Conservation (phyloP, 2,113 vertebrate species). For the Xyliphius kryptos region DNA sequence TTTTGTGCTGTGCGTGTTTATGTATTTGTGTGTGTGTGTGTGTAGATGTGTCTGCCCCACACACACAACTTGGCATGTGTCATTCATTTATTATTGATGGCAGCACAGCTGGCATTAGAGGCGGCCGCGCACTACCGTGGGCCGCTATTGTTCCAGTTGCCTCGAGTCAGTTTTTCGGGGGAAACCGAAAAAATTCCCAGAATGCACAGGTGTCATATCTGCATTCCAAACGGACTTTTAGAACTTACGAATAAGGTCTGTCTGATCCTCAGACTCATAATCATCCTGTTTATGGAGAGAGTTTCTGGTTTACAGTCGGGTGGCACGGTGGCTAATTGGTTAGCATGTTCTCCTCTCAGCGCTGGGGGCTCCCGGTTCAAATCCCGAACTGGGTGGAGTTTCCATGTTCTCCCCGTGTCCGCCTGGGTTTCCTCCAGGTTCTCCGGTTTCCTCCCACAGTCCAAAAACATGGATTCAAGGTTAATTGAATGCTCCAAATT, state of each 20-base stretch:
- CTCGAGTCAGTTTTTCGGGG: not conserved
- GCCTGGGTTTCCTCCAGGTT: too few relatives aligned
- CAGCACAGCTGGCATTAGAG: conserved; percentile 34
- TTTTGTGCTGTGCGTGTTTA: conserved; percentile 25
- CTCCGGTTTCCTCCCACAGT: too few relatives aligned
- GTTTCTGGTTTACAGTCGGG: too few relatives aligned
- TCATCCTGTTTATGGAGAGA: not conserved
- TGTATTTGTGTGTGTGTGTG: conserved; percentile 28
- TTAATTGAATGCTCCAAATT: too few relatives aligned
- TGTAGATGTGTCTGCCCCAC: conserved; percentile 12
- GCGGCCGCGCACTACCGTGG: conserved; percentile 12
- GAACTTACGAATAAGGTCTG: not conserved
- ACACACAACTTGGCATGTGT: conserved; percentile 51
- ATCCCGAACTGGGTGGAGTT: too few relatives aligned
- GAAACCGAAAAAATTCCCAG: not conserved
- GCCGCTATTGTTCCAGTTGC: conserved; percentile 26
- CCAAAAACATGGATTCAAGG: too few relatives aligned
- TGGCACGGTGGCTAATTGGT: too few relatives aligned
- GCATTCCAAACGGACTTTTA: conserved; percentile 37
- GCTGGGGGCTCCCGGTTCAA: too few relatives aligned
- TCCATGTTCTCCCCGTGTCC: too few relatives aligned
- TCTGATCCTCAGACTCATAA: conserved; percentile 1
- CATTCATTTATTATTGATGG: conserved; percentile 38
- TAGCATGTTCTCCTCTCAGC: too few relatives aligned
- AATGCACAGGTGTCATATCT: conserved; percentile 37